Base-by-base conservation (phyloP, 2,113 vertebrate genomes). In the Burhinus oedicnemus region DNA sequence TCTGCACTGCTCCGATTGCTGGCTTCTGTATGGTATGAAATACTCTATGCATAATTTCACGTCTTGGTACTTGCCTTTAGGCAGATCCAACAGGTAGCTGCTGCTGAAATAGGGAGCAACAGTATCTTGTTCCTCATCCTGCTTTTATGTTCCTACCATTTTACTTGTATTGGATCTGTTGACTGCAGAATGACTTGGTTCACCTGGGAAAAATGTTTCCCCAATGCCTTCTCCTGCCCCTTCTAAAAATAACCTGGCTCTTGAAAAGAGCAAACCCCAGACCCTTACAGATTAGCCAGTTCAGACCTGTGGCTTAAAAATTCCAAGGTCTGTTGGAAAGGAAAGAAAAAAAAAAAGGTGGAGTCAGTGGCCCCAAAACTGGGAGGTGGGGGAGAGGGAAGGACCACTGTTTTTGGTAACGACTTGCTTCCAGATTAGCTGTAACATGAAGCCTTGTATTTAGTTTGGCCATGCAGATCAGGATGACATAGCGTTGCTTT, bases 311-410 rank as follows among this genome's bases (percentile, higher is more conserved):
- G 34, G 29, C 70, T 90, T 45, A 8, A 36, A 57, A 93, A 62
- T 26, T 61, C 8, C 47, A 49, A 11, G 30, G 18, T 75, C 55
- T 19, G 32, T 7, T 75, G 5, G 1, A 14, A 17, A 58, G 45
- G 36, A 30, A 57, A 44, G 12, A 22, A 11, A 34, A 16, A 45
- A 11, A 38, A 22, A 65, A 15, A 0, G 1, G 17, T 44, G 10
- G 42, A 60, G 19, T 51, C 0, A 0, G 6, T 71, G 18, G 9
- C 13, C 11, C 70, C 4, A 11, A 47, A 85, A 26, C 1, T 52
- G 14, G 10, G 79, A 78, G 23, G 4, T 44, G 4, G 3, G 3
- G 29, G 5, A 47, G 36, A 68, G n/a, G 47, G 29, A 26, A 72
- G 38, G 21, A 68, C 8, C 6, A 2, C 2, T 5, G 16, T 6